Evolutionary conservation across 2,888 invertebrate species (phyloP), one percentile per base, ranked within the genome.

Genomic region (Limnephilus auricula): DNA sequence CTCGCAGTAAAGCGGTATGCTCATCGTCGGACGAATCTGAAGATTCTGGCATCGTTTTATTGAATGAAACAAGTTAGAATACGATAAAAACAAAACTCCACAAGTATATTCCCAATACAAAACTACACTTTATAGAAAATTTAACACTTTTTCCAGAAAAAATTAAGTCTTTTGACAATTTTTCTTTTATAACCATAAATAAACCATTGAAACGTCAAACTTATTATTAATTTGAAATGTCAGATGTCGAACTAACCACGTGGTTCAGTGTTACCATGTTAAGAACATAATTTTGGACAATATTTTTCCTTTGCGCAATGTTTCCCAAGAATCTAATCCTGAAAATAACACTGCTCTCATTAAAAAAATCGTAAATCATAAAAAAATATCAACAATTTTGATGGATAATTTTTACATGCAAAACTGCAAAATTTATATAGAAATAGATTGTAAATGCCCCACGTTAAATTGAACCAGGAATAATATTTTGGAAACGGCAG

Each of bases 21-120:
- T 92, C 95, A 84, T 95, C 94, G 78, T 95, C 95, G 18, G 94
- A 95, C 90, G 94, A 94, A 93, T 94, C 94, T 15, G 93, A 93
- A 89, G 94, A 94, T 79, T 89, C 89, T 31, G 89, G 30, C 86
- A 90, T 86, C 31, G 85, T 40, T 82, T 25, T 18, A 85, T 25
- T 45, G 13, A 80, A 31, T 80, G 31, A 3, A 80, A 31, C 32
- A 5, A 12, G 30, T 80, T 80, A 31, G 31, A 80, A 50, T 13
- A 50, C 6, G 50, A 25, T 65, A 25, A 65, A 65, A 65, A 65
- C 18, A 65, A 65, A 65, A 18, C 12, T 31, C 32, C 30, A 13
- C 31, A 82, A 25, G 5, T 82, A 82, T 32, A 10, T 82, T 82
- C n/a, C 79, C 12, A 79, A 18, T 79, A 15, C 2, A 45, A 45